phyloP scores from a whole-genome alignment of 2,888 invertebrate genomes.

The Dilophus febrilis region DNA sequence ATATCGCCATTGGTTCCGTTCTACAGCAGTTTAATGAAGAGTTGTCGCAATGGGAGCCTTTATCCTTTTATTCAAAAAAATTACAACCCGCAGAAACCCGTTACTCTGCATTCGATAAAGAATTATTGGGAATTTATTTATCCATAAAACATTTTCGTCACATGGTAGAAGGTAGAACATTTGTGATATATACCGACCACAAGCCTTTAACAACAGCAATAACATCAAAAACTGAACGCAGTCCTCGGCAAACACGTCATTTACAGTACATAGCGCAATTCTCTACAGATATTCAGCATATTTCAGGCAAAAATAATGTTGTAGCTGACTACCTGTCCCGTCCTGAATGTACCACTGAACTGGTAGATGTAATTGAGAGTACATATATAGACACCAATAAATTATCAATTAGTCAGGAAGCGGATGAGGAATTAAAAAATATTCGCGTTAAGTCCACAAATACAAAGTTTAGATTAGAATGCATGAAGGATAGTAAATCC shows the following conservation, averaged over 20 bases:
- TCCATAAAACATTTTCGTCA: slow-evolving; percentile 21
- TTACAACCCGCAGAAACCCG: slow-evolving; percentile 17
- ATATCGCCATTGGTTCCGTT: slow-evolving; percentile 21
- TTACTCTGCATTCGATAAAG: slow-evolving; percentile 22
- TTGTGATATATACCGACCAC: slow-evolving; percentile 19
- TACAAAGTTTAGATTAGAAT: no score
- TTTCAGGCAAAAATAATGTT: slow-evolving; percentile 10
- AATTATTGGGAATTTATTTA: slow-evolving; percentile 22
- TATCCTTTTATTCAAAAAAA: slow-evolving; percentile 22
- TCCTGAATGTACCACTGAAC: background rate
- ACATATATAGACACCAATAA: no score
- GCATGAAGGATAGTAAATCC: no score
- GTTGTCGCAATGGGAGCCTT: slow-evolving; percentile 16
- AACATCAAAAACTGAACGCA: slow-evolving; percentile 14
- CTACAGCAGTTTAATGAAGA: slow-evolving; percentile 17
- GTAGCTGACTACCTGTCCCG: slow-evolving; percentile 6
- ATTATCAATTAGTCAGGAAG: no score
- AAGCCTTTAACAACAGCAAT: slow-evolving; percentile 20
- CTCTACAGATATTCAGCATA: slow-evolving; percentile 7
- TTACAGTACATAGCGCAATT: slow-evolving; percentile 17
- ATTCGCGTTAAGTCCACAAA: no score
- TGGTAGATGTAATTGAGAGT: background rate
- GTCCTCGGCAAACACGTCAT: slow-evolving; percentile 21
- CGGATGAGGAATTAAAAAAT: no score
- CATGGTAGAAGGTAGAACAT: slow-evolving; percentile 21